Evolutionary conservation across 2,888 invertebrate genomes (phyloP), one percentile per base, ranked within the genome.

Genomic region (Boloria selene): DNA sequence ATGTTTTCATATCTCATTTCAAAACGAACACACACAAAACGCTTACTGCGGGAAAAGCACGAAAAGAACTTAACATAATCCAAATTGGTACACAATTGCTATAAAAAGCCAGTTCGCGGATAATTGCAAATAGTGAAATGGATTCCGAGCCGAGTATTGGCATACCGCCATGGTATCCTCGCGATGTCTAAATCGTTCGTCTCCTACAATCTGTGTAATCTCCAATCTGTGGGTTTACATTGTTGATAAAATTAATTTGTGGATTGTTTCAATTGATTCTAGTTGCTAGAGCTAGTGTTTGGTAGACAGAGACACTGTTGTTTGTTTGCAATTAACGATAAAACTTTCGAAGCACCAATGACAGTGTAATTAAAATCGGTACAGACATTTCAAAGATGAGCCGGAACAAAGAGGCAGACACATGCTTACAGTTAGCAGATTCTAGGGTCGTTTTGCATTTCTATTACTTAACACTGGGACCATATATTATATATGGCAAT

Each of bases 131-230:
- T 63, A 42, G 55, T 47, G 53, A 2, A 38, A 51, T 51, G 68
- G 65, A 70, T 68, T 65, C 68, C 70, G 17, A 65, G 63, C 18
- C 56, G 68, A 63, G 63, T 65, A 68, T 70, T 72, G 73, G 73
- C 72, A 73, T 50, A 55, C 66, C 60, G 72, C 73, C 72, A 73
- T 60, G 67, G 65, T 62, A 38, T 55, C 65, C 58, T 63, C 65
- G 70, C 63, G 67, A 68, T 69, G 70, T 70, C 68, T 66, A 56
- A 66, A 65, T 64, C 73, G 65, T 61, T 67, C 44, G 53, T 45
- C 61, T 53, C 44, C 44, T 61, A 70, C 72, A 69, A 70, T 71
- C 70, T 61, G 64, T 61, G 68, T 60, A 61, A 66, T 64, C 62
- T 67, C 56, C 62, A 56, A 51, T 53, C 61, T 65, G 16, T 53